phyloP scores from a whole-genome alignment of 2,888 invertebrate species.

The Drosophila sordidula region DNA sequence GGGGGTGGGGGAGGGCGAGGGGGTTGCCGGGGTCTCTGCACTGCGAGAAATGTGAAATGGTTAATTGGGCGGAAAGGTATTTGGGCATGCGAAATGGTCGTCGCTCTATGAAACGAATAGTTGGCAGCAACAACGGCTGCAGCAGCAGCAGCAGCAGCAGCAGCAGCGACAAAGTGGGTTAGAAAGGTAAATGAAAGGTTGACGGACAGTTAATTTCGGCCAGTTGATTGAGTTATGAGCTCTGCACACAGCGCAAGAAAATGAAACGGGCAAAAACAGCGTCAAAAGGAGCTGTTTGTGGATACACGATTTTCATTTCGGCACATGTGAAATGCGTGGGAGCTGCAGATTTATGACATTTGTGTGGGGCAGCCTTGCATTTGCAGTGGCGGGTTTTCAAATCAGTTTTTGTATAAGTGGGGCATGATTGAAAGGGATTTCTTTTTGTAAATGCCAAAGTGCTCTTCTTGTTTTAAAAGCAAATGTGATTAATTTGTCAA shows the following conservation, averaged over 20 bases:
- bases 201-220: constrained; percentile 73
- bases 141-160: constrained; percentile 4
- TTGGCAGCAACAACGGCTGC: constrained; percentile 24
- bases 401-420: neutral
- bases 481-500: too few relatives aligned
- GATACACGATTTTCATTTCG: constrained; percentile 45
- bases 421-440: neutral
- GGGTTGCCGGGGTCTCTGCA: constrained; percentile 33
- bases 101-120: constrained; percentile 49
- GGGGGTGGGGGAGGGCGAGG: neutral
- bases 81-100: constrained; percentile 45
- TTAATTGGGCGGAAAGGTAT: constrained; percentile 75
- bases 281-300: constrained; percentile 22
- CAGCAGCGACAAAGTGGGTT: constrained; percentile 40
- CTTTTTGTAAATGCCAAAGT: neutral
- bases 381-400: neutral
- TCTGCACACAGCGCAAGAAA: constrained; percentile 23
- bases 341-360: constrained; percentile 5
- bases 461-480: too few relatives aligned
- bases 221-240: constrained; percentile 65
- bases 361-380: constrained; percentile 13
- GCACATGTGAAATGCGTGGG: constrained; percentile 9
- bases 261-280: neutral
- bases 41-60: constrained; percentile 71
- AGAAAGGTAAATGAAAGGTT: constrained; percentile 72